Evolutionary conservation across 2,797 vertebrate species (phyloP).

Genomic region (Mormyrops boulengeri): DNA sequence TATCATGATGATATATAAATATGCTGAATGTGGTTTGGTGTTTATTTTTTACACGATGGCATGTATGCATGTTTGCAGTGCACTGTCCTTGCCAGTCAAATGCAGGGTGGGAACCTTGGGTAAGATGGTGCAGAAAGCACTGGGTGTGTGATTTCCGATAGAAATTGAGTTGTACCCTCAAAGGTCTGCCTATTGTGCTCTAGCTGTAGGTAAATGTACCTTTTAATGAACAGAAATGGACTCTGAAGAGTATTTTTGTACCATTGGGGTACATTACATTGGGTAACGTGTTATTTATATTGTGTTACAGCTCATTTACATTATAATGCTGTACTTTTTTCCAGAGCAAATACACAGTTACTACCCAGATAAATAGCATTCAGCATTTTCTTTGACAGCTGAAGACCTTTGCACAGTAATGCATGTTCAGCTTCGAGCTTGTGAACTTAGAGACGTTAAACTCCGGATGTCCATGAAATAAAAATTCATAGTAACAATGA

Average conservation of each 20-base stretch:
- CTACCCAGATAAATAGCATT: neutral
- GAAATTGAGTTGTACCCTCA: conserved; percentile 32
- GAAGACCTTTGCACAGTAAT: neutral
- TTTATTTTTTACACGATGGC: neutral
- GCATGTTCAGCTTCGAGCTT: neutral
- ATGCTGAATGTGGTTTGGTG: neutral
- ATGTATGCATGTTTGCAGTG: neutral
- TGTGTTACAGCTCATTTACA: neutral
- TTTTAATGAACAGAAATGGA: neutral
- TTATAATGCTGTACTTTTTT: neutral
- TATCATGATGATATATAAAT: neutral
- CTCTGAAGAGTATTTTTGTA: neutral
- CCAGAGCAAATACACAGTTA: neutral
- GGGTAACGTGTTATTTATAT: neutral
- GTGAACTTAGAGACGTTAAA: neutral
- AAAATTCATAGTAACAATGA: neutral
- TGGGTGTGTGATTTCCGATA: conserved; percentile 46
- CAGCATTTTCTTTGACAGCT: neutral
- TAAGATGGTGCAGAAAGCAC: conserved; percentile 30
- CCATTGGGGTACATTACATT: neutral
- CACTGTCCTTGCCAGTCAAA: neutral
- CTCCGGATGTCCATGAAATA: neutral
- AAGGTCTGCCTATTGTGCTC: neutral
- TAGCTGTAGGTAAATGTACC: neutral
- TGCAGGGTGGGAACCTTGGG: conserved; percentile 28